Conservation (phyloP, 2,113 vertebrate genomes). For the Grammomys surdaster region DNA sequence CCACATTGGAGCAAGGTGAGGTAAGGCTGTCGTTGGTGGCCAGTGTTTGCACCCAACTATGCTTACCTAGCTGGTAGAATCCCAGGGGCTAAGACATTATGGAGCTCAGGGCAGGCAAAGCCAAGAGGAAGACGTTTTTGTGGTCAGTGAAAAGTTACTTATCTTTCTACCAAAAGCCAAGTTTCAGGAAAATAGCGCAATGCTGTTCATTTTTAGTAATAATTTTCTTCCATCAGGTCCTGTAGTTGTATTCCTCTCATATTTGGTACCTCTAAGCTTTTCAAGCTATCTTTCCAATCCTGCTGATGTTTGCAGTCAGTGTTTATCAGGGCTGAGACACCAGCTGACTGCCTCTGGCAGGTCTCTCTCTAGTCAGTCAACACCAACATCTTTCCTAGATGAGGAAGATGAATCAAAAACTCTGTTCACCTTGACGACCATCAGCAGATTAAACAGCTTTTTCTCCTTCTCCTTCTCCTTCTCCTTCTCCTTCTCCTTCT, state of each 20-base stretch:
- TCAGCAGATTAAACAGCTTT: background rate
- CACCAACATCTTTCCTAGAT: background rate
- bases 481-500: too few species aligned
- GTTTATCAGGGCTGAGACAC: background rate
- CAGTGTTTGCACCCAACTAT: rapidly evolving
- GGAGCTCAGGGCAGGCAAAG: conserved; percentile 70
- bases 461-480: background rate
- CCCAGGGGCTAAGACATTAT: background rate
- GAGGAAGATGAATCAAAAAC: background rate
- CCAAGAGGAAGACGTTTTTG: conserved; percentile 43
- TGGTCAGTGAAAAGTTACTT: conserved; percentile 28
- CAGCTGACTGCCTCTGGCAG: background rate
- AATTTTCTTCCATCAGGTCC: conserved; percentile 31
- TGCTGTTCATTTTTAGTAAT: conserved; percentile 54
- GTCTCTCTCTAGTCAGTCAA: background rate
- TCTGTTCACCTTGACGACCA: background rate
- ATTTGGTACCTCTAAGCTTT: background rate
- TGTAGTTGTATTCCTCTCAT: background rate
- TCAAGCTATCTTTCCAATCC: background rate
- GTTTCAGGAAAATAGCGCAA: conserved; percentile 64
- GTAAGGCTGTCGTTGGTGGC: background rate
- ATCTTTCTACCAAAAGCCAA: conserved; percentile 69
- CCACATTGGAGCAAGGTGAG: background rate
- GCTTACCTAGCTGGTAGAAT: background rate
- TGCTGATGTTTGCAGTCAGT: background rate